Percentiles rank a stretch among this genome's conserved stretches.
These are phyloP conservation scores for Lepetodrilus schrolli DNA, from an alignment of 2,888 invertebrate genomes.

Conservation along the genomic window DNA sequence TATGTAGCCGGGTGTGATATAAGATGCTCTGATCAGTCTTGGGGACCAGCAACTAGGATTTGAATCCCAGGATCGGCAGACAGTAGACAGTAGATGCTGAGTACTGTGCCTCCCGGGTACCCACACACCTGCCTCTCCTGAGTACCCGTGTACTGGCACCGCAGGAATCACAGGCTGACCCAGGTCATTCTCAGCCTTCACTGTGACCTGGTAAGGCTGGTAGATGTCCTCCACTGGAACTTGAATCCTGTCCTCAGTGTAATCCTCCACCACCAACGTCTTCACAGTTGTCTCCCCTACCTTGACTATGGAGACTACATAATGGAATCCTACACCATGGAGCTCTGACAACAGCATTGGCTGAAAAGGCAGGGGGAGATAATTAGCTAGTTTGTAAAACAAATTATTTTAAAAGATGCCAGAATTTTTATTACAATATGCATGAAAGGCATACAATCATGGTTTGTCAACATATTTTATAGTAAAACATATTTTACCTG, in stretches of 20 bases:
- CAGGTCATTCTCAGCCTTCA: conserved; percentile 90
- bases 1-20: too few species aligned
- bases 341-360: conserved; percentile 97
- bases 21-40: too few species aligned
- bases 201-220: conserved; percentile 90
- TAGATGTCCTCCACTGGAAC: conserved; percentile 80
- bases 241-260: conserved; percentile 32
- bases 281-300: conserved; percentile 83
- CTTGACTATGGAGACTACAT: conserved; percentile 88
- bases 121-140: conserved; percentile 83
- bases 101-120: too few species aligned
- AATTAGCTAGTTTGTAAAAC: too few species aligned
- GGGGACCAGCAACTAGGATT: too few species aligned
- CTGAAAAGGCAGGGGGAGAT: conserved; percentile 75
- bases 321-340: conserved; percentile 95
- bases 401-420: background rate
- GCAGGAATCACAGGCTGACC: conserved; percentile 91
- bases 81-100: too few species aligned
- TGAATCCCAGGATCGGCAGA: too few species aligned
- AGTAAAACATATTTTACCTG: too few species aligned
- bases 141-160: conserved; percentile 88
- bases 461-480: too few species aligned
- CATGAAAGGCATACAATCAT: too few species aligned
- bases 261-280: conserved; percentile 76
- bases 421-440: background rate